phyloP scores from a whole-genome alignment of 2,113 vertebrate species.

The Myotis davidii region DNA sequence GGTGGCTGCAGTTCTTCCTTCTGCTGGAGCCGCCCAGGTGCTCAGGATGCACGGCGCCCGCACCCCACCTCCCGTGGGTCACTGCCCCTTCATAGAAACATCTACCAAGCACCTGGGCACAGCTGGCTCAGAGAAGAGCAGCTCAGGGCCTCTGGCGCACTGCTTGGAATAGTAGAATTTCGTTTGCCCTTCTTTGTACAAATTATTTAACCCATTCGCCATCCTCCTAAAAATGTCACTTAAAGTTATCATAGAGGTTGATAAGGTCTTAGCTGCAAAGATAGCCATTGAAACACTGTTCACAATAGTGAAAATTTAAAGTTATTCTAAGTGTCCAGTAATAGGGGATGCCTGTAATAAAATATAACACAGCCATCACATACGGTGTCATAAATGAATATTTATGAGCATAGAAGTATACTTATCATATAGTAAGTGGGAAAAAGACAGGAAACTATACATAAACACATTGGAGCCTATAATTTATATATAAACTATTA shows the following conservation, averaged over 20 bases:
- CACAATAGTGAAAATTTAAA: background rate
- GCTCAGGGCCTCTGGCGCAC: background rate
- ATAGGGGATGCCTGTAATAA: background rate
- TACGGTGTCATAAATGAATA: background rate
- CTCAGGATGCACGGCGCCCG: rapidly evolving
- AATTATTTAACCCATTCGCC: background rate
- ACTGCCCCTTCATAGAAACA: background rate
- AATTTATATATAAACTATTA: background rate
- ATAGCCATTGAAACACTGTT: background rate
- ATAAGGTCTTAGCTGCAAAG: background rate
- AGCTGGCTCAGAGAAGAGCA: background rate
- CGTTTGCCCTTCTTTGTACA: background rate
- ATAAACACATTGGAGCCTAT: background rate
- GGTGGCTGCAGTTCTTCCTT: background rate
- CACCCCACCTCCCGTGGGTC: too few relatives aligned
- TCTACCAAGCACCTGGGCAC: background rate
- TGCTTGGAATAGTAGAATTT: background rate
- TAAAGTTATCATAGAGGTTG: background rate
- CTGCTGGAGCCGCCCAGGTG: background rate
- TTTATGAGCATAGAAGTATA: background rate
- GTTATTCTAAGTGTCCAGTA: background rate
- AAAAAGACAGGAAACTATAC: background rate
- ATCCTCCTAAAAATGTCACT: background rate
- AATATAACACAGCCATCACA: background rate
- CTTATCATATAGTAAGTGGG: background rate